Evolutionary conservation across 2,113 vertebrate genomes (phyloP), one percentile per base, ranked within the genome.

Genomic region (Halichoeres trimaculatus): DNA sequence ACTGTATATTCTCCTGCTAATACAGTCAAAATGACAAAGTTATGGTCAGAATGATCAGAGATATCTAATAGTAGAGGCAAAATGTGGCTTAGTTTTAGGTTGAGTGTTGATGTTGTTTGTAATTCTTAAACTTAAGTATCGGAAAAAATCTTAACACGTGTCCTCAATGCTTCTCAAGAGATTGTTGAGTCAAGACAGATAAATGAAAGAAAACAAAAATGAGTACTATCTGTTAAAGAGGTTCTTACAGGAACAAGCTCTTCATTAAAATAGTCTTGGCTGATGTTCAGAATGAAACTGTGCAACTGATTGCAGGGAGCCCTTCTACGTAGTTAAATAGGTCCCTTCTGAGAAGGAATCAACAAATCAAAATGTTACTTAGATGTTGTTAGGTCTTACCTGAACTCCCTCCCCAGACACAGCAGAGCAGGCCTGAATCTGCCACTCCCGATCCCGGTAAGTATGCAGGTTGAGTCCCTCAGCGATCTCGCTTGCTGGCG

Each of bases 361-460:
- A 73, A 50, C 41, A 43, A 60, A 55, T 56, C 17, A 35, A 41
- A 35, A 1, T 47, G 56, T 16, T 16, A 38, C 45, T n/a, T n/a
- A n/a, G n/a, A n/a, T n/a, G n/a, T n/a, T n/a, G n/a, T n/a, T n/a
- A 26, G 6, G 26, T 35, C 91, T 73, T 88, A 96, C 96, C 95
- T 96, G 95, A 53, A 96, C 95, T 61, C 96, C 95, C 88, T 96
- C 95, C 36, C 95, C 94, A 34, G 95, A 95, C 70, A 96, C 78
- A 20, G 95, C 96, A 0, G 96, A 96, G 87, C 95, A 97, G 78
- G 96, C 95, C 84, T 97, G 96, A 75, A 97, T 97, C 93, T 97
- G 96, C 95, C 95, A 96, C 78, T 95, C 92, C 0, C 95, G 89
- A 78, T 97, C 95, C 34, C 95, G 89, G 86, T 96, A 96, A 0